Percentiles rank a stretch among this genome's conserved stretches.
These are phyloP conservation scores for Oreamnos americanus DNA, from an alignment of 2,113 vertebrate species.

Conservation along the genomic window DNA sequence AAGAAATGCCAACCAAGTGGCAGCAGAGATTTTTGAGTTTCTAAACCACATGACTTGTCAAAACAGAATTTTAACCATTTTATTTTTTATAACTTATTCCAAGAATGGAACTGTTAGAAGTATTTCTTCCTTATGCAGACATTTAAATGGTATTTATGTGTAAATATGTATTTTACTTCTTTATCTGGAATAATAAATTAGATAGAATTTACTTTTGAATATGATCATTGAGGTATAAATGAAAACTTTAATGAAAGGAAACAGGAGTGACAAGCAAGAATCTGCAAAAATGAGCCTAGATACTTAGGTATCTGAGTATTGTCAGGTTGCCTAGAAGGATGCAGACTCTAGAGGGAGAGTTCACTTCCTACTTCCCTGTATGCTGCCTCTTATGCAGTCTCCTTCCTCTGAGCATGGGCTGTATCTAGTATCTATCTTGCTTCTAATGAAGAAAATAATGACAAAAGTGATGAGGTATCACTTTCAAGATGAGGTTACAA, in stretches of 20 bases:
- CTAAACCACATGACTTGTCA: background rate
- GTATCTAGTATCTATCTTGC: no score
- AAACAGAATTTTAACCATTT: constrained; percentile 30
- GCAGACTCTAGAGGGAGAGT: rapidly evolving
- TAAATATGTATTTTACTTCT: background rate
- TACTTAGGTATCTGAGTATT: background rate
- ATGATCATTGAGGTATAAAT: background rate
- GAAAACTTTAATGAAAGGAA: background rate
- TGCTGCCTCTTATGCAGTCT: background rate
- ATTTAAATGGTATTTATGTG: constrained; percentile 35
- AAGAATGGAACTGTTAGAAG: background rate
- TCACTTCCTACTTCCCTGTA: rapidly evolving
- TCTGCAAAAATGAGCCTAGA: background rate
- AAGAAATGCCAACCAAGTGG: constrained; percentile 5
- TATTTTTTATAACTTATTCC: constrained; percentile 10
- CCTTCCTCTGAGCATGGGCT: background rate
- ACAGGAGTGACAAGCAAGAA: background rate
- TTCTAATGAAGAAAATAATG: background rate
- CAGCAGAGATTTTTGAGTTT: constrained; percentile 26
- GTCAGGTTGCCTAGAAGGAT: background rate
- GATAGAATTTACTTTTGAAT: background rate
- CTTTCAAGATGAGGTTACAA: background rate
- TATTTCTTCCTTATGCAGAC: background rate
- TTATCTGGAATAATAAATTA: background rate
- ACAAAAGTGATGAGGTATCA: background rate